Evolutionary conservation across 2,113 vertebrate species (phyloP), one percentile per base, ranked within the genome.

Genomic region (Casuarius casuarius): DNA sequence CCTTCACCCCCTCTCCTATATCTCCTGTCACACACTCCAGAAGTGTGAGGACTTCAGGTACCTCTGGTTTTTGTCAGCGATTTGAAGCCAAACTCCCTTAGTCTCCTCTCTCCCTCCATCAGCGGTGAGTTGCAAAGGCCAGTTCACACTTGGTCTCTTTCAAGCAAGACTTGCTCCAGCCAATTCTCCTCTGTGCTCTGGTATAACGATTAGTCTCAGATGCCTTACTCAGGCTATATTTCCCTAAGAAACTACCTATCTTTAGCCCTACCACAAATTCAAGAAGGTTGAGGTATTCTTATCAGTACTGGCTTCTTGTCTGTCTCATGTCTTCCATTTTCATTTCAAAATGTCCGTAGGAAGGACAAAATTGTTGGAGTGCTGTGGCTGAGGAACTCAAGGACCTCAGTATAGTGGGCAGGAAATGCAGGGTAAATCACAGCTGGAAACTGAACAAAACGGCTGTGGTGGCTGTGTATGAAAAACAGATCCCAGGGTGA

Each of bases 391-490:
- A 70, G 62, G 31, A 78, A 6, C 38, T 28, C 0, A 7, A 38
- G 58, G n/a, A 2, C 21, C 42, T 56, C 2, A 5, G 40, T 48
- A 2, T 12, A 6, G 42, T 15, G 25, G 18, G 8, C 7, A 2
- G 0, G 6, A 84, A 72, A 13, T 7, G 48, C 48, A 40, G 58
- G 0, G 0, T 4, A 51, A 65, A 80, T 33, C 71, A 5, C 38
- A 66, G 48, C 22, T 1, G 2, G 4, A 31, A 58, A 48, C 48
- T 3, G 33, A 67, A 46, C 26, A 59, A 40, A 33, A 46, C 1
- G 5, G 23, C 49, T 2, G 7, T 68, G 33, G 6, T 49, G 40
- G 33, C 4, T 3, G 2, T 4, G 5, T 46, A 10, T 19, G 51
- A 61, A 61, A 33, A 23, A 31, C 22, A 77, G n/a, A 29, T 40